phyloP scores from a whole-genome alignment of 2,888 invertebrate genomes.

The Drosophila borealis region DNA sequence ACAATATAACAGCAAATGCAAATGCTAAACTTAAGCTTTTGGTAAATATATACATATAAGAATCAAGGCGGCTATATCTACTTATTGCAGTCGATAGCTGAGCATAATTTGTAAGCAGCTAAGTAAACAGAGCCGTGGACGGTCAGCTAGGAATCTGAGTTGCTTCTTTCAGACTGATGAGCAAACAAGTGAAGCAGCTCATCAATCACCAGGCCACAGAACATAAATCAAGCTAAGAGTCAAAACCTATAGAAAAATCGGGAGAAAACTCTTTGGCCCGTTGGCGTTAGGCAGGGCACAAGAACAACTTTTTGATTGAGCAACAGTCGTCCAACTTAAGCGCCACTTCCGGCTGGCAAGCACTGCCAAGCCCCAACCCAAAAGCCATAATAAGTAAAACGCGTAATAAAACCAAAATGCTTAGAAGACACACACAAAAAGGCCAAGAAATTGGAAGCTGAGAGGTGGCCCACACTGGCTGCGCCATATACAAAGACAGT shows the following conservation, averaged over 20 bases:
- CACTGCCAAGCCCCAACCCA: constrained; percentile 2
- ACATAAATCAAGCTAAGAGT: constrained; percentile 82
- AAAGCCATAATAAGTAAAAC: constrained; percentile 43
- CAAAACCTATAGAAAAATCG: constrained; percentile 20
- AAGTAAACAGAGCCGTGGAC: constrained; percentile 40
- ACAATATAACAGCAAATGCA: not conserved
- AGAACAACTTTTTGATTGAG: constrained; percentile 52
- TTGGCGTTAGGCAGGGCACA: constrained; percentile 51
- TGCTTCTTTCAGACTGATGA: constrained; percentile 21
- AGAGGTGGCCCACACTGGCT: constrained; percentile 20
- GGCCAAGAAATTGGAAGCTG: constrained; percentile 9
- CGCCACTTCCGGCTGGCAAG: constrained; percentile 57
- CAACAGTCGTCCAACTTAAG: constrained; percentile 65
- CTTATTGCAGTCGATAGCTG: constrained; percentile 5
- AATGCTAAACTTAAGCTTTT: not conserved
- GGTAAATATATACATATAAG: not conserved
- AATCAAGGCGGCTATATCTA: not conserved
- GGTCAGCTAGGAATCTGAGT: constrained; percentile 32
- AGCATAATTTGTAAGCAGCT: constrained; percentile 46
- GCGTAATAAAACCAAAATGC: constrained; percentile 62
- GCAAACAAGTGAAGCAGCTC: constrained; percentile 54
- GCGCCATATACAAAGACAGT: constrained; percentile 76
- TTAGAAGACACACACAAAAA: constrained; percentile 47
- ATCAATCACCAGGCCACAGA: constrained; percentile 80
- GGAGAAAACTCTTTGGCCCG: constrained; percentile 23